Percentiles rank a stretch among this genome's conserved stretches.
These are phyloP conservation scores for Lutjanus campechanus DNA, from an alignment of 2,797 vertebrate genomes.

Conservation along the genomic window DNA sequence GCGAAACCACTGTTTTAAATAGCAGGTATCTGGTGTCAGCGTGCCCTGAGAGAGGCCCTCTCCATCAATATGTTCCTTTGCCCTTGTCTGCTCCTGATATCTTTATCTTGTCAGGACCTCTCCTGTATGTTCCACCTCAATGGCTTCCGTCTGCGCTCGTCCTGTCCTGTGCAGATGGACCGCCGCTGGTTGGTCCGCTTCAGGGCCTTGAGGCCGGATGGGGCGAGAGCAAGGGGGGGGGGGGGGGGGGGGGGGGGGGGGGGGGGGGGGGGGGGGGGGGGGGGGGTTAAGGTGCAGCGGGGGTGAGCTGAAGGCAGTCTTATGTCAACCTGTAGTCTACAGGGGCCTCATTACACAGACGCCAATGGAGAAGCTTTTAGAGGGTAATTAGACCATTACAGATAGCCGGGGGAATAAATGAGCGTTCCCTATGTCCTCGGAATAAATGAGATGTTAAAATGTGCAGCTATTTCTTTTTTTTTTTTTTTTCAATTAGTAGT, in stretches of 20 bases:
- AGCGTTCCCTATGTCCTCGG: slow-evolving; percentile 51
- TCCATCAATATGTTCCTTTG: slow-evolving; percentile 87
- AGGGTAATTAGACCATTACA: slow-evolving; percentile 79
- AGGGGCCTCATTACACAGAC: slow-evolving; percentile 78
- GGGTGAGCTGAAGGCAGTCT: slow-evolving; percentile 64
- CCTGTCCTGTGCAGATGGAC: slow-evolving; percentile 75
- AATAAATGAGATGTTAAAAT: slow-evolving; percentile 73
- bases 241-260: slow-evolving; percentile 13
- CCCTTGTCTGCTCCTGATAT: slow-evolving; percentile 87
- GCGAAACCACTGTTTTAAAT: slow-evolving; percentile 88
- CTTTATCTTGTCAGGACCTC: slow-evolving; percentile 86
- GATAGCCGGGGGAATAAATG: slow-evolving; percentile 71
- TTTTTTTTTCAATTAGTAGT: slow-evolving; percentile 37
- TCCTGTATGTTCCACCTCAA: slow-evolving; percentile 84
- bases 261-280: neutral
- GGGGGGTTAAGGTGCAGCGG: slow-evolving; percentile 47
- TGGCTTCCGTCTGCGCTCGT: slow-evolving; percentile 78
- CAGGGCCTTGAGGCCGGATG: slow-evolving; percentile 57
- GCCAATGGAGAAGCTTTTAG: slow-evolving; percentile 78
- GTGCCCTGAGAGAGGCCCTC: slow-evolving; percentile 79
- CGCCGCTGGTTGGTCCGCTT: slow-evolving; percentile 54
- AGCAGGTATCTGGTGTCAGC: slow-evolving; percentile 87
- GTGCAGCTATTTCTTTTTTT: slow-evolving; percentile 23
- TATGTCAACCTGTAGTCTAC: slow-evolving; percentile 80
- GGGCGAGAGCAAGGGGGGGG: neutral